These are phyloP conservation scores for Dipus sagitta DNA, from an alignment of 2,797 vertebrate genomes.

Conservation along the genomic window DNA sequence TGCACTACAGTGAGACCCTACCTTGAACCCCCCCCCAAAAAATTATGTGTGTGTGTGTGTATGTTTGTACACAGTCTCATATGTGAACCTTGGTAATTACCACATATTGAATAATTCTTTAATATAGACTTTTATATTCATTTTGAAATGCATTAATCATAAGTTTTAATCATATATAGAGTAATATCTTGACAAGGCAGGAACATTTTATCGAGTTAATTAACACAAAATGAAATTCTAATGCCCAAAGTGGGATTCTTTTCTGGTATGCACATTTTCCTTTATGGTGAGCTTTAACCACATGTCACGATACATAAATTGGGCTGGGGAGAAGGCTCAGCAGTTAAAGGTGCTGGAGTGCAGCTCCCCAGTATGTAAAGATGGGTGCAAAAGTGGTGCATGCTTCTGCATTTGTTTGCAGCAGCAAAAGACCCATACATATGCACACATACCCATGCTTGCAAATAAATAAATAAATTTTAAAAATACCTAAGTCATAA, in stretches of 20 bases:
- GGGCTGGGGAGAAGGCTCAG: no score
- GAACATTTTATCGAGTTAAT: conserved; percentile 55
- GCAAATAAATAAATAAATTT: no score
- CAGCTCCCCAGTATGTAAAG: no score
- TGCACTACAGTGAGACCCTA: no score
- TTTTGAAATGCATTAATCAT: conserved; percentile 56
- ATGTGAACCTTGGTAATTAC: background rate
- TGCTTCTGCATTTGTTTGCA: no score
- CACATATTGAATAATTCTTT: conserved; percentile 31
- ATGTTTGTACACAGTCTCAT: background rate
- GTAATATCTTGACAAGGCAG: conserved; percentile 13
- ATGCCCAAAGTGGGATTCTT: background rate
- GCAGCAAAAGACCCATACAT: no score
- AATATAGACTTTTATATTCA: background rate
- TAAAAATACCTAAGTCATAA: no score
- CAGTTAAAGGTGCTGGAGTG: no score
- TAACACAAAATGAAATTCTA: conserved; percentile 50
- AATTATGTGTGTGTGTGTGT: background rate
- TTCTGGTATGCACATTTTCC: conserved; percentile 14
- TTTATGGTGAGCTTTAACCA: conserved; percentile 32
- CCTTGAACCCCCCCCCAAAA: no score
- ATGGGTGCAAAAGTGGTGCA: no score
- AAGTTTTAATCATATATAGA: conserved; percentile 57
- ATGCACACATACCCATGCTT: no score
- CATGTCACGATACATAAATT: conserved; percentile 11